Base-by-base conservation (phyloP, 64 coral and sea anemone species). In the Orbicella faveolata region DNA sequence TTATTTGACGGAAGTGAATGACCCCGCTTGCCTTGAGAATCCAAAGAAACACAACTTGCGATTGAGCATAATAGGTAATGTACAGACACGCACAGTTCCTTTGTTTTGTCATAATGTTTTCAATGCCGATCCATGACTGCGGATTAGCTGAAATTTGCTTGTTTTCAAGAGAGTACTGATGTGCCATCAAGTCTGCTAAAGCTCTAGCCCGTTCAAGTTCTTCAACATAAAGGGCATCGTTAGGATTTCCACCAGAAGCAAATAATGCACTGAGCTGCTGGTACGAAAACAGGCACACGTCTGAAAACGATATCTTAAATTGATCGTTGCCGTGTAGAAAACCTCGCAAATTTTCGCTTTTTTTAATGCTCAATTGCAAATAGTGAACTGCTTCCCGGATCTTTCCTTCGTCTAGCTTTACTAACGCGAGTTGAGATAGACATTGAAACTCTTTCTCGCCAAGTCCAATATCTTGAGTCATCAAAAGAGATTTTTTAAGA, bases 141-240 rank as follows among this genome's bases (percentile, higher is more conserved):
- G 30, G 70, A 33, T 34, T 34, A 33, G 3, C 23, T 74, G 70
- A 74, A 13, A 74, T 15, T 55, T 2, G 53, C 21, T 74, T 33
- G 25, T 35, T 74, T 74, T 74, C 26, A 8, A 74, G n/a, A 74
- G 70, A 74, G 30, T 74, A 74, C 70, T 74, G n/a, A 74, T 6
- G 9, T 74, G 70, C 25, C n/a, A 74, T 30, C 8, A 74, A 33
- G 70, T 74, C 70, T 74, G 70, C 70, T 14, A 74, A 25, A 2
- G 70, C 70, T 74, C 70, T 74, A 34, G 70, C n/a, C 70, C 70
- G 70, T 74, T 25, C 70, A 30, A 74, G n/a, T 13, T 74, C 70
- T 30, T 14, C 70, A 26, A 74, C 21, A 25, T 34, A 74, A 30
- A 74, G 25, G 30, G 70, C 70, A 33, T 74, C 70, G 11, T 74